Evolutionary conservation across 2,113 vertebrate genomes (phyloP).

Genomic region (Taxidea taxus): DNA sequence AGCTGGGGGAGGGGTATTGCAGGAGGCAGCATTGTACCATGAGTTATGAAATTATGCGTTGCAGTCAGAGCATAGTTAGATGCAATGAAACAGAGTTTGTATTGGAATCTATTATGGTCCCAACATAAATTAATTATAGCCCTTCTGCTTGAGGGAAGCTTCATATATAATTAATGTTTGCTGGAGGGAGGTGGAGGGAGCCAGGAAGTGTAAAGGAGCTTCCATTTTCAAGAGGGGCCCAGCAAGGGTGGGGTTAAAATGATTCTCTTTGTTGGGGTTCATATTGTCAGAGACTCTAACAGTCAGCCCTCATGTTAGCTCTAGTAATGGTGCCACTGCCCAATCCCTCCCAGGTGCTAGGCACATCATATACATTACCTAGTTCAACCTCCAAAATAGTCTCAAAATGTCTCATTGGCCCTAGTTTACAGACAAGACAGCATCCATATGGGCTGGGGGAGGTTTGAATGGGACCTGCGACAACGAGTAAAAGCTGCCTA

Average conservation of each 20-base stretch:
- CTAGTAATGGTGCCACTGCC: neutral
- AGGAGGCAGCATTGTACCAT: slow-evolving; percentile 31
- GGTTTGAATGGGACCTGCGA: neutral
- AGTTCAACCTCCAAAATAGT: neutral
- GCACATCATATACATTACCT: fast-evolving
- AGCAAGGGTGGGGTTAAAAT: neutral
- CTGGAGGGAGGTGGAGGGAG: slow-evolving; percentile 33
- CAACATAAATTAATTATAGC: slow-evolving; percentile 85
- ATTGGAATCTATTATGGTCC: slow-evolving; percentile 79
- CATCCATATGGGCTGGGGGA: too few species aligned
- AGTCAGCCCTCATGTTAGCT: neutral
- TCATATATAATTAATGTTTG: slow-evolving; percentile 81
- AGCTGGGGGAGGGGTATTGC: neutral
- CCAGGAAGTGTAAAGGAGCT: slow-evolving; percentile 41
- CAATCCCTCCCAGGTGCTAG: too few species aligned
- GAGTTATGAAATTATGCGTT: slow-evolving; percentile 58
- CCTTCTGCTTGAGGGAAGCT: slow-evolving; percentile 79
- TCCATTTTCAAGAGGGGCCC: neutral
- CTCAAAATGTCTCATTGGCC: neutral
- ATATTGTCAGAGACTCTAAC: neutral
- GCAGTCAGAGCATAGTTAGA: slow-evolving; percentile 69
- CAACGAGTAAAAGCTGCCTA: neutral
- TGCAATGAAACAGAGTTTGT: slow-evolving; percentile 79
- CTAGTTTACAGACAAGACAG: neutral
- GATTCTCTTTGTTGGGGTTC: neutral